These are phyloP conservation scores for Cricetomys ansorgei DNA, from an alignment of 2,113 vertebrate species.

Conservation along the genomic window DNA sequence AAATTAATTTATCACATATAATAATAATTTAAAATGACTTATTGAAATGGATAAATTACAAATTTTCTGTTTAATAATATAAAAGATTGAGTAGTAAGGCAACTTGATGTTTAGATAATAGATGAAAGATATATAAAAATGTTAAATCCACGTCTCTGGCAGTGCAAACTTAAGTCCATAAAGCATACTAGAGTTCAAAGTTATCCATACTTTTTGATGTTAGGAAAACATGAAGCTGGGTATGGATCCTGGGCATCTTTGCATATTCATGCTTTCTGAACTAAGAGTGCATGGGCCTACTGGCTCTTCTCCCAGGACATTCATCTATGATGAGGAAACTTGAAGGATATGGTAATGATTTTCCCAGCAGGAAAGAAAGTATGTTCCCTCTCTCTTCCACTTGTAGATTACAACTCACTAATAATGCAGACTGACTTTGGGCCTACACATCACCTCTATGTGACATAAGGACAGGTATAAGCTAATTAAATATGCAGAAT, in stretches of 20 bases:
- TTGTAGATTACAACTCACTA: not conserved
- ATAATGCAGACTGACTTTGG: not conserved
- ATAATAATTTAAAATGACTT: not conserved
- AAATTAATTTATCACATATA: not conserved
- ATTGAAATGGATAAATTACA: not conserved
- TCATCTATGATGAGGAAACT: not conserved
- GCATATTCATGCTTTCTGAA: not conserved
- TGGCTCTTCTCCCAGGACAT: not conserved
- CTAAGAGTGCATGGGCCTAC: no score
- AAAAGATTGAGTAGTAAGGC: not conserved
- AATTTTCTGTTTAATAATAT: not conserved
- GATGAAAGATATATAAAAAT: not conserved
- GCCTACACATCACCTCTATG: rapidly evolving
- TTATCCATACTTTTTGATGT: not conserved
- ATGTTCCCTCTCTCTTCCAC: not conserved
- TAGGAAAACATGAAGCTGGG: not conserved
- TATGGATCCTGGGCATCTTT: no score
- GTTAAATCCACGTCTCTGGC: not conserved
- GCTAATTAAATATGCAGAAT: not conserved
- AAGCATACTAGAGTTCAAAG: not conserved
- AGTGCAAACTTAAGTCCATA: not conserved
- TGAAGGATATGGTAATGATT: not conserved
- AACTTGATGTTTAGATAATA: not conserved
- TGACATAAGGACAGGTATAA: not conserved
- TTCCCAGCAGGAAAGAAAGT: not conserved